Evolutionary conservation across 2,888 invertebrate species (phyloP).

Genomic region (Meloe dianella): DNA sequence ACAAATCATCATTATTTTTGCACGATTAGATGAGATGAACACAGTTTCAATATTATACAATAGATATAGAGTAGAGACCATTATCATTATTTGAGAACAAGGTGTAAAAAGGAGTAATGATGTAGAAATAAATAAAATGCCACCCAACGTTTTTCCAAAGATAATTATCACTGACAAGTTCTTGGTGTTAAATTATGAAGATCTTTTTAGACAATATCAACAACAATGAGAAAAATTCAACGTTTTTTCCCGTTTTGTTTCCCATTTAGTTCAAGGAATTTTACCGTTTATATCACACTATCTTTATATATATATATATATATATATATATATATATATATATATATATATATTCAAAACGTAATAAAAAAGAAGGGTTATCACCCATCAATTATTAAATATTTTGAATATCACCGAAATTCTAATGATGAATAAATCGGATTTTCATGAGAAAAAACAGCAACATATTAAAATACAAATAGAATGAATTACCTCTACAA

Average conservation of each 20-base stretch:
- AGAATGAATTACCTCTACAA: neutral
- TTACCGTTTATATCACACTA: too few relatives aligned
- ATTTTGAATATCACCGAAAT: neutral
- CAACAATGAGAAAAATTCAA: neutral
- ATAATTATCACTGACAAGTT: slow-evolving; percentile 33
- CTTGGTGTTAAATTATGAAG: slow-evolving; percentile 29
- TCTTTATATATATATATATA: too few relatives aligned
- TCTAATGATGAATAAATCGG: neutral
- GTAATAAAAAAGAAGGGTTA: neutral
- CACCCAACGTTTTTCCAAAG: slow-evolving; percentile 23
- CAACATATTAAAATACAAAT: neutral
- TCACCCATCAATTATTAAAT: neutral
- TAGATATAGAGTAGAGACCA: slow-evolving; percentile 25
- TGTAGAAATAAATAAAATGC: slow-evolving; percentile 36
- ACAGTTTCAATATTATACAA: slow-evolving; percentile 27
- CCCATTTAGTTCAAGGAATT: too few relatives aligned
- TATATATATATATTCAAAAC: neutral
- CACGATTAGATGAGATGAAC: neutral
- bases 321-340: too few relatives aligned
- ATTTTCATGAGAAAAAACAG: neutral
- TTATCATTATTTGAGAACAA: slow-evolving; percentile 27
- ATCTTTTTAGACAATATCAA: slow-evolving; percentile 7
- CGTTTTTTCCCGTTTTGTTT: neutral
- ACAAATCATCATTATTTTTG: slow-evolving; percentile 17
- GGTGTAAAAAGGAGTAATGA: slow-evolving; percentile 34